Percentiles rank a stretch among this genome's conserved stretches.
phyloP scores from a whole-genome alignment of 2,113 vertebrate species.

The Quiscalus mexicanus region DNA sequence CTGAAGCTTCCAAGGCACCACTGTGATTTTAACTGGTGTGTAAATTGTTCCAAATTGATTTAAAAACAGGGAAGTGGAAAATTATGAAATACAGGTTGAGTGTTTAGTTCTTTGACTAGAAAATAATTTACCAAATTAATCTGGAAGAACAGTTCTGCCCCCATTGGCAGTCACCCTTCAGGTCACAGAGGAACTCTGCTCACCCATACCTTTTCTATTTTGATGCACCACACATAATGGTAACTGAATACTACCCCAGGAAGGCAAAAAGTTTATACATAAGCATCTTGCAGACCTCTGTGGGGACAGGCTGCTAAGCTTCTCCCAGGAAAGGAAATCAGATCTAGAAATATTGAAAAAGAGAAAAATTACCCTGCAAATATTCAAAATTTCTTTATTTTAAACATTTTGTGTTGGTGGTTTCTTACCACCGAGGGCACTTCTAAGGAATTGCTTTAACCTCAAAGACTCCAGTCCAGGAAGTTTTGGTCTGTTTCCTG shows the following conservation, averaged over 20 bases:
- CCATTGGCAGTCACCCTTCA: background rate
- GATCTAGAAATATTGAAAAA: background rate
- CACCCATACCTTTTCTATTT: accelerated
- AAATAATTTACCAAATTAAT: background rate
- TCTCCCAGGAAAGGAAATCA: background rate
- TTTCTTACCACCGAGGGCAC: background rate
- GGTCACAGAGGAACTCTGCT: accelerated
- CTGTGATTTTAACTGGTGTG: background rate
- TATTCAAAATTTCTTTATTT: background rate
- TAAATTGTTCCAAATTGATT: background rate
- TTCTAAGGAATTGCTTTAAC: background rate
- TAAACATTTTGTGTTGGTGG: background rate
- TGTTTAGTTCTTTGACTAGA: background rate
- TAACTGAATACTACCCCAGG: background rate
- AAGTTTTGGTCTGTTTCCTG: background rate
- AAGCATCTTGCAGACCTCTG: background rate
- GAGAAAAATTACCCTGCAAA: background rate
- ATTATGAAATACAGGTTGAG: background rate
- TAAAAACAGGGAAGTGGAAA: background rate
- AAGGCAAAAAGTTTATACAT: background rate
- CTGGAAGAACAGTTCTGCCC: background rate
- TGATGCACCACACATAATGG: accelerated
- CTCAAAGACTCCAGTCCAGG: background rate
- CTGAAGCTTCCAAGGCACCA: background rate
- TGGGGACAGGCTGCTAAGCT: background rate